A percentile compares a stretch with the other conserved stretches of the same genome.
Evolutionary conservation across 1,140 invertebrate genomes (phyloP).

Genomic region (Drosophila ercepeae): DNA sequence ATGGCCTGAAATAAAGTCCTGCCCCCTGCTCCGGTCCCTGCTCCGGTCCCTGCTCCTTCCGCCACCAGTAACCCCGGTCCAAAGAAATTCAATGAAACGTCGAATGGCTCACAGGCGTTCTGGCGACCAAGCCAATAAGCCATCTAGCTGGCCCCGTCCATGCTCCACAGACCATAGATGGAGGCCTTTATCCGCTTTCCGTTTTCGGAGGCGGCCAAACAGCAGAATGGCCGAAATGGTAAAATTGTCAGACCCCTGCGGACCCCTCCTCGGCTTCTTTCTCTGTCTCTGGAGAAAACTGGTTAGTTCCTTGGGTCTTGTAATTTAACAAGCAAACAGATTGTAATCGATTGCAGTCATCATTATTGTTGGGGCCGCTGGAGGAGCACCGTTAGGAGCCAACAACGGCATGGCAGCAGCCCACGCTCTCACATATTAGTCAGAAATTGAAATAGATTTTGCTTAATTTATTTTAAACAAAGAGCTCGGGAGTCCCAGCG

Average conservation of each 20-base stretch:
- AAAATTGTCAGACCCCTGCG: slow-evolving; percentile 53
- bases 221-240: slow-evolving; percentile 57
- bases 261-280: not conserved
- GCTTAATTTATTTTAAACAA: slow-evolving; percentile 73
- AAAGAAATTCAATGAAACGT: slow-evolving; percentile 19
- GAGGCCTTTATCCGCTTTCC: slow-evolving; percentile 41
- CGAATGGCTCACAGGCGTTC: slow-evolving; percentile 23
- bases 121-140: slow-evolving; percentile 2
- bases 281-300: slow-evolving; percentile 37
- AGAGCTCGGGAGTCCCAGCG: slow-evolving; percentile 29
- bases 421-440: slow-evolving; percentile 71
- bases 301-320: slow-evolving; percentile 66
- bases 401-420: slow-evolving; percentile 17
- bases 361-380: slow-evolving; percentile 32
- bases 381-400: slow-evolving; percentile 38
- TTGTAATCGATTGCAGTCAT: slow-evolving; percentile 72
- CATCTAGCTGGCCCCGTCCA: slow-evolving; percentile 1
- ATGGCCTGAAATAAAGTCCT: slow-evolving; percentile 36
- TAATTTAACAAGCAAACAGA: slow-evolving; percentile 77
- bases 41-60: not conserved
- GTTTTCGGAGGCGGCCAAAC: slow-evolving; percentile 29
- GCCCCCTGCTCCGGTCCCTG: slow-evolving; percentile 10
- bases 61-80: no score
- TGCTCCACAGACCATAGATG: no score
- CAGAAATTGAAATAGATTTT: slow-evolving; percentile 74